Evolutionary conservation across 1,140 invertebrate genomes (phyloP).

Genomic region (Pentalonia nigronervosa): DNA sequence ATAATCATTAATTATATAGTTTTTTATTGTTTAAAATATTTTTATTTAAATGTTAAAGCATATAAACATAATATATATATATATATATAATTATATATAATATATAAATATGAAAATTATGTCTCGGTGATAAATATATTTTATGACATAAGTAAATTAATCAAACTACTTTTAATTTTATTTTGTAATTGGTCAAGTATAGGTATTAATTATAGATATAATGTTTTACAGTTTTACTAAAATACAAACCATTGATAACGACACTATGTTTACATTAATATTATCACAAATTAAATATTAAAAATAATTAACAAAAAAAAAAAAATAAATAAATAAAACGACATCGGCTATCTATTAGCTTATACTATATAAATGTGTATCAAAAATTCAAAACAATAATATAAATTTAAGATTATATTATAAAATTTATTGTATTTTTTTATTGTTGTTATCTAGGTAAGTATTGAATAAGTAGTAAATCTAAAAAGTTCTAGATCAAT

Average conservation of each 20-base stretch:
- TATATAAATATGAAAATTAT: not conserved
- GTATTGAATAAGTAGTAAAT: not conserved
- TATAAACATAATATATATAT: conserved; percentile 2
- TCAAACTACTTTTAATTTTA: not conserved
- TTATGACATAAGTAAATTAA: conserved; percentile 2
- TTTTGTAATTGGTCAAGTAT: not conserved
- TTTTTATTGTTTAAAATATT: conserved; percentile 22
- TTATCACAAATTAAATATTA: not conserved
- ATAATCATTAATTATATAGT: not conserved
- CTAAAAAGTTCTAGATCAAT: not conserved
- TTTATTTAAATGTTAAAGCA: conserved; percentile 32
- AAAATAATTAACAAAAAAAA: not conserved
- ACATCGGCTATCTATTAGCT: not conserved
- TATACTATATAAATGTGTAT: not conserved
- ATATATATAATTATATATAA: not conserved
- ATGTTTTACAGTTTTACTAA: not conserved
- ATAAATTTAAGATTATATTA: not conserved
- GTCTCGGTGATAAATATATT: not conserved
- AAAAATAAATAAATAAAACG: too few relatives aligned
- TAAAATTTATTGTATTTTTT: not conserved
- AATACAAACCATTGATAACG: conserved; percentile 20
- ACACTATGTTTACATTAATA: not conserved
- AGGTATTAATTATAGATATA: not conserved
- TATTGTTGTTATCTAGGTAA: not conserved
- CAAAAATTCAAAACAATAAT: not conserved